Conservation (phyloP, 64 coral and sea anemone species). For the Pachyseris speciosa region DNA sequence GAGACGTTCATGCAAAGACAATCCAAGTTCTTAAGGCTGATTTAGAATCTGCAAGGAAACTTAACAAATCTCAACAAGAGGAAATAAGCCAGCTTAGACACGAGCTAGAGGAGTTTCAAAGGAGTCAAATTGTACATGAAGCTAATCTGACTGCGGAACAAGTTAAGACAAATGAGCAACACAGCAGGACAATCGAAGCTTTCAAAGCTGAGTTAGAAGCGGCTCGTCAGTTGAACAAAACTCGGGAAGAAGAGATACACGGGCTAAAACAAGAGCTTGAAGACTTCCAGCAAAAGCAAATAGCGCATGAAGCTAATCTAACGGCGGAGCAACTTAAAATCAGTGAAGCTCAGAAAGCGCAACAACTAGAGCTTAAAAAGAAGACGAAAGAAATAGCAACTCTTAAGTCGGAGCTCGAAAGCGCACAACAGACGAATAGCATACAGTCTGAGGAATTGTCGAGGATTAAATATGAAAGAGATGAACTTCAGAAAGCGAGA, state of each 20-base stretch:
- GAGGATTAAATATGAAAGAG: not conserved
- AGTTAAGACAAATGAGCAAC: slow-evolving; percentile 1
- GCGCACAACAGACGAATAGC: slow-evolving; percentile 24
- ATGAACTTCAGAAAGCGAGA: slow-evolving; percentile 49
- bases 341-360: slow-evolving; percentile 55
- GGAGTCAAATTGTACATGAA: slow-evolving; percentile 45
- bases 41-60: not conserved
- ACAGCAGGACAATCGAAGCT: slow-evolving; percentile 1
- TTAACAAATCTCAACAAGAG: not conserved
- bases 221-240: not conserved
- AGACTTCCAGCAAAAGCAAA: slow-evolving; percentile 29
- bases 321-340: slow-evolving; percentile 71
- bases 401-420: slow-evolving; percentile 67
- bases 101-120: slow-evolving; percentile 51
- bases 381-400: slow-evolving; percentile 65
- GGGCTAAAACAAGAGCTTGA: slow-evolving; percentile 45
- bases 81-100: slow-evolving; percentile 17
- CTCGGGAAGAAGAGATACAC: slow-evolving; percentile 12
- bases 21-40: slow-evolving; percentile 30
- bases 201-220: slow-evolving; percentile 34
- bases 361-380: slow-evolving; percentile 50
- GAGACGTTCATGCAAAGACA: not conserved
- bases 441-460: slow-evolving; percentile 16
- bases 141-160: slow-evolving; percentile 42
- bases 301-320: slow-evolving; percentile 62